These are phyloP conservation scores for Artibeus jamaicensis DNA, from an alignment of 2,797 vertebrate species.

Conservation along the genomic window DNA sequence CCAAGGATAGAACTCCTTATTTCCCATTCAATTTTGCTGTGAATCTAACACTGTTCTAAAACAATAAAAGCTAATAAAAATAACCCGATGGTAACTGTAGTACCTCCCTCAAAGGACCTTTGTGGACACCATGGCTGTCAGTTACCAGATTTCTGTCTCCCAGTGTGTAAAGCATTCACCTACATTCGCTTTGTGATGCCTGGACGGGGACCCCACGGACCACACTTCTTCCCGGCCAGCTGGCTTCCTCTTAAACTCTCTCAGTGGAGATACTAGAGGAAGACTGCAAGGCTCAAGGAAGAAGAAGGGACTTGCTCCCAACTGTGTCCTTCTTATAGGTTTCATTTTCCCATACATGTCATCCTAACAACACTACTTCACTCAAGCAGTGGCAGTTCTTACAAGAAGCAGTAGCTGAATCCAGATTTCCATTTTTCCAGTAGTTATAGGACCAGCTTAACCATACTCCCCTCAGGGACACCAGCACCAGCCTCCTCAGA, in stretches of 20 bases:
- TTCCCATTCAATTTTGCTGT: background rate
- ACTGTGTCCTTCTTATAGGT: background rate
- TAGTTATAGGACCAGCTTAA: background rate
- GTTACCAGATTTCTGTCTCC: background rate
- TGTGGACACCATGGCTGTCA: background rate
- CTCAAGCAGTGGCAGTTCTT: background rate
- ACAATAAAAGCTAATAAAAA: background rate
- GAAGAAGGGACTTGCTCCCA: background rate
- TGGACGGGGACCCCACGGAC: background rate
- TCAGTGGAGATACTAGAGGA: background rate
- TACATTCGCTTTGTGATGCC: background rate
- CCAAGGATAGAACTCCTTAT: background rate
- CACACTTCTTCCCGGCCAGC: background rate
- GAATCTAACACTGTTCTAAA: conserved; percentile 19
- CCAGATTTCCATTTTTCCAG: background rate
- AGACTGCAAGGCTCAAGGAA: background rate
- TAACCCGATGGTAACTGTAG: background rate
- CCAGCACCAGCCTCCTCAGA: background rate
- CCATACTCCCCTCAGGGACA: background rate
- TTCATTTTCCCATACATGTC: background rate
- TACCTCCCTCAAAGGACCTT: background rate
- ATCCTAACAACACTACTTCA: background rate
- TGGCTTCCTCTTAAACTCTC: background rate
- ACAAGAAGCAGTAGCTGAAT: background rate
- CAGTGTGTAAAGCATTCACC: background rate